Base-by-base conservation (phyloP, 2,888 invertebrate genomes). In the Leucozona laternaria region DNA sequence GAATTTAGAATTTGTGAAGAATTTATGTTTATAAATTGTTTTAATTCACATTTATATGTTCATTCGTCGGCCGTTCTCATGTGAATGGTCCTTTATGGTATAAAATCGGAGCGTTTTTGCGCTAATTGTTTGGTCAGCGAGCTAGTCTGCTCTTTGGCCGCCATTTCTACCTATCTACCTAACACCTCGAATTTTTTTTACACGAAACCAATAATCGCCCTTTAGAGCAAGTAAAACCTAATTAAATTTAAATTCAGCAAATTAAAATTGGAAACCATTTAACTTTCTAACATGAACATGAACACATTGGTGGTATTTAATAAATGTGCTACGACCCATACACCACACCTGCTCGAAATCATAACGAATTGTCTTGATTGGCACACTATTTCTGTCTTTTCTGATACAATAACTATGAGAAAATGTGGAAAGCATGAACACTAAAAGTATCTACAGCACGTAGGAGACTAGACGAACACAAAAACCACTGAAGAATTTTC, bases 401-500 rank as follows among this genome's bases (percentile, higher is more conserved):
- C 11, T 40, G 4, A 45, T 20, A 6, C 5, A 8, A 17, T 45
- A 20, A 20, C 17, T 45, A 45, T n/a, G n/a, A 17, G 45, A 17
- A 8, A 45, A 45, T 45, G 45, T 45, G 45, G 17, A 48, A 11
- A 10, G 11, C 20, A 15, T 10, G 40, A 43, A 34, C 40, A 15
- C 48, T 28, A 34, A 10, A 7, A 2, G 10, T 11, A 37, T 2
- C 11, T 10, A 37, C 11, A 10, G 2, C 31, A 3, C 34, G 2
- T 8, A 53, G 34, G 58, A 50, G 0, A 34, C 2, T n/a, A 13
- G 20, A 50, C 50, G 25, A 25, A 73, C 58, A 68, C 40, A 37
- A 66, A 71, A 57, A 31, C 79, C 73, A 45, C 50, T 53, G 20
- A 68, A 68, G 79, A 73, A 80, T 68, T 80, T 75, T 53, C 43